A percentile compares a stretch with the other conserved stretches of the same genome.
These are phyloP conservation scores for Drosophila serrata DNA, from an alignment of 1,140 invertebrate species.

Conservation along the genomic window DNA sequence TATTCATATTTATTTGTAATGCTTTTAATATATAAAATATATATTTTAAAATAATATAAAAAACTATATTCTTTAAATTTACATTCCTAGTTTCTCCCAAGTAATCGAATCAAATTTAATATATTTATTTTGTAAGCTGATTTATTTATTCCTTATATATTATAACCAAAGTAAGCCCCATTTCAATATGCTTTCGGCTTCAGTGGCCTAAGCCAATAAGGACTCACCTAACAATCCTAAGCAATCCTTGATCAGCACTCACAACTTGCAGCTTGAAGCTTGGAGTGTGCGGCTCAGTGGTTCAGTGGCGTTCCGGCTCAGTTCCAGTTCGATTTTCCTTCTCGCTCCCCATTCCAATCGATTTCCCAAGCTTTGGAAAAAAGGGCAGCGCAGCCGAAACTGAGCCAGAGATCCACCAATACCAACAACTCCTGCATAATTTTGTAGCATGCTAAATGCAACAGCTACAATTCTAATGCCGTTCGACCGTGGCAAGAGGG, in stretches of 20 bases:
- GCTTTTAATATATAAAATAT: no score
- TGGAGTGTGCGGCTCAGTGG: slow-evolving; percentile 25
- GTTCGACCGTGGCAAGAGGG: slow-evolving; percentile 20
- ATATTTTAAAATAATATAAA: no score
- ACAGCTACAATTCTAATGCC: slow-evolving; percentile 36
- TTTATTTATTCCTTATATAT: not conserved
- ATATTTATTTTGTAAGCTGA: not conserved
- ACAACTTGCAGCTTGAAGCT: not conserved
- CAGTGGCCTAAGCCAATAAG: not conserved
- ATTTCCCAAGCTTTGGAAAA: slow-evolving; percentile 7
- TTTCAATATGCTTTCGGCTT: not conserved
- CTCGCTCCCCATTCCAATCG: not conserved
- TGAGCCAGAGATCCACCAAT: slow-evolving; percentile 7
- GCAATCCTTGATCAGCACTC: slow-evolving; percentile 32
- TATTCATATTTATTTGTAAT: no score
- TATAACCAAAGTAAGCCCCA: no score
- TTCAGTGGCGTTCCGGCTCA: slow-evolving; percentile 20
- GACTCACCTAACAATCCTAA: no score
- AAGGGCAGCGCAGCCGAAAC: slow-evolving; percentile 18
- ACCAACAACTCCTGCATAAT: slow-evolving; percentile 49
- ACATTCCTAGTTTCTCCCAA: no score
- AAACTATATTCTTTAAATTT: no score
- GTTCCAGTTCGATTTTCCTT: slow-evolving; percentile 32
- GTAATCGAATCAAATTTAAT: not conserved
- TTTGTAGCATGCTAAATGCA: slow-evolving; percentile 72